Conservation (phyloP, 2,113 vertebrate species). For the Oncorhynchus clarkii region DNA sequence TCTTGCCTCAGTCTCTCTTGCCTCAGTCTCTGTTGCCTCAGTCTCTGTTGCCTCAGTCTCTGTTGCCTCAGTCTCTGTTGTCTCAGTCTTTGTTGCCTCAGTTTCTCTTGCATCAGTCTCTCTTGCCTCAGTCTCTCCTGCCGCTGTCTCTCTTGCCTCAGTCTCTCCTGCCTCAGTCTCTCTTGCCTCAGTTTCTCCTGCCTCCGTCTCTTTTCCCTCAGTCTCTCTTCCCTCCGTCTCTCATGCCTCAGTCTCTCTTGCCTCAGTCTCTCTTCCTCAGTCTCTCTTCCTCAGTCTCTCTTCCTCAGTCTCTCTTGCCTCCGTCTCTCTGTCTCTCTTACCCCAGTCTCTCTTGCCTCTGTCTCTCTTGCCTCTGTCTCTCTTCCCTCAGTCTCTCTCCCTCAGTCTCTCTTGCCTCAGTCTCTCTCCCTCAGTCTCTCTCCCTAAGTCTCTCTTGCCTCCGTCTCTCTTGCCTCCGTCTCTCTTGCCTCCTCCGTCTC, state of each 20-base stretch:
- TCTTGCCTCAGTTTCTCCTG: background rate
- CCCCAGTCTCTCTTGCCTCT: no score
- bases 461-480: no score
- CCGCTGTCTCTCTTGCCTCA: conserved; percentile 3
- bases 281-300: no score
- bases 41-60: conserved; percentile 17
- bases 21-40: conserved; percentile 12
- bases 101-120: conserved; percentile 27
- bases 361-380: no score
- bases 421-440: no score
- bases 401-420: no score
- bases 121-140: background rate
- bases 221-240: no score
- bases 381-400: no score
- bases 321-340: no score
- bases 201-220: background rate
- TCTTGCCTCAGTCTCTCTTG: background rate
- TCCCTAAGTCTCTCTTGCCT: no score
- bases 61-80: background rate
- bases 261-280: background rate
- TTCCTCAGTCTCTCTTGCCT: background rate
- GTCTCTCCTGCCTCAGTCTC: background rate
- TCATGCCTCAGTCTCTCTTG: background rate
- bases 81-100: conserved; percentile 13
- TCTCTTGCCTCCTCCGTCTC: no score